Conservation (phyloP, 2,888 invertebrate species). For the Cinara cedri region DNA sequence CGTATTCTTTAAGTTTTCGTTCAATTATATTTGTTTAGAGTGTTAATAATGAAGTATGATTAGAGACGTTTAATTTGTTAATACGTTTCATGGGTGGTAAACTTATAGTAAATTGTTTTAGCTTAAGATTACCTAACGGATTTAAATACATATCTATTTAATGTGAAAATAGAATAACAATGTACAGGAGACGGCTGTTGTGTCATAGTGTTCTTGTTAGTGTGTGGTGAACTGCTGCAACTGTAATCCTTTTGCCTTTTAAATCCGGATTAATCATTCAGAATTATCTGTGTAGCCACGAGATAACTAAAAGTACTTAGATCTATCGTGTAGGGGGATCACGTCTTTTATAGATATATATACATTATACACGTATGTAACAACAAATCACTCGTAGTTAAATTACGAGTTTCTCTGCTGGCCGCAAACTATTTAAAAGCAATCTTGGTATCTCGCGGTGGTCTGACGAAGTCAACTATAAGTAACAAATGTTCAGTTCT, state of each 20-base stretch:
- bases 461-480: background rate
- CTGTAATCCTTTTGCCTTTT: conserved; percentile 24
- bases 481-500: background rate
- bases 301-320: conserved; percentile 19
- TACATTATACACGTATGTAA: background rate
- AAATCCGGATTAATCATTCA: conserved; percentile 26
- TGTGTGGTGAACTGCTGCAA: background rate
- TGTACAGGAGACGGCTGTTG: background rate
- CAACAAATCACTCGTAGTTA: conserved; percentile 11
- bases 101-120: background rate
- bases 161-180: background rate
- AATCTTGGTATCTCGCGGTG: background rate
- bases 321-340: background rate
- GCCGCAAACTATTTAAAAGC: conserved; percentile 22
- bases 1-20: too few relatives aligned
- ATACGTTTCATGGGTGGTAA: background rate
- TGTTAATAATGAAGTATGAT: too few relatives aligned
- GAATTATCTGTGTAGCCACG: background rate
- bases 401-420: background rate
- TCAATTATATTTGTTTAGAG: too few relatives aligned
- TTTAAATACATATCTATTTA: background rate
- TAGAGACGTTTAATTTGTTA: background rate
- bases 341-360: background rate
- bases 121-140: background rate
- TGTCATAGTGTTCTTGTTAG: background rate